These are phyloP conservation scores for Campoletis raptor DNA, from an alignment of 2,888 invertebrate genomes.

Conservation along the genomic window DNA sequence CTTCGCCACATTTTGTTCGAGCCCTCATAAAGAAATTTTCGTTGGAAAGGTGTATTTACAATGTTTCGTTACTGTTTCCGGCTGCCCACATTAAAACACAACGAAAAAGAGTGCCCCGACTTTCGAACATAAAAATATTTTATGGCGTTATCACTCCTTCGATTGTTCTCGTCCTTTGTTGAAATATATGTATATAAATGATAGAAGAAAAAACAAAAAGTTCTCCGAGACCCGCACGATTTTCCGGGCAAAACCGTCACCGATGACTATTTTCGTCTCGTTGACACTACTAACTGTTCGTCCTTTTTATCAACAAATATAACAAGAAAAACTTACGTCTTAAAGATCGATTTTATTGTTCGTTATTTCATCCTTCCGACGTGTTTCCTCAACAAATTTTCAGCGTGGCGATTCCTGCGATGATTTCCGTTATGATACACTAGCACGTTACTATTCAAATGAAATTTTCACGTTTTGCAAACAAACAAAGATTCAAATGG, in stretches of 20 bases:
- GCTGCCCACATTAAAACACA: constrained; percentile 27
- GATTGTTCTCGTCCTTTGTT: constrained; percentile 54
- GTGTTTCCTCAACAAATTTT: not conserved
- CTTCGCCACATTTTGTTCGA: constrained; percentile 18
- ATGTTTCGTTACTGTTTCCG: constrained; percentile 15
- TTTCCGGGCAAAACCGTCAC: constrained; percentile 48
- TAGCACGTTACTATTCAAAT: not conserved
- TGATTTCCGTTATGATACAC: not conserved
- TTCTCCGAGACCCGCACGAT: constrained; percentile 62
- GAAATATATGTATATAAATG: constrained; percentile 25
- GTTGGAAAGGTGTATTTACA: constrained; percentile 8
- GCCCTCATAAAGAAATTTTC: constrained; percentile 10
- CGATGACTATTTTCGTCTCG: constrained; percentile 56
- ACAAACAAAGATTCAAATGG: not conserved
- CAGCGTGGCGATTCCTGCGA: not conserved
- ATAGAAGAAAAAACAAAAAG: constrained; percentile 47
- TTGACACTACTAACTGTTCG: constrained; percentile 80
- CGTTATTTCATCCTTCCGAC: constrained; percentile 40
- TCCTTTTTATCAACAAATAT: constrained; percentile 82
- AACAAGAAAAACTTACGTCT: constrained; percentile 80
- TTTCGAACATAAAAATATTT: constrained; percentile 5
- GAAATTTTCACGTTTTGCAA: not conserved
- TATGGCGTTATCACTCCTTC: constrained; percentile 25
- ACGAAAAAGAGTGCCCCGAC: constrained; percentile 43
- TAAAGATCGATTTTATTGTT: constrained; percentile 56